Percentiles rank a stretch among this genome's conserved stretches.
Evolutionary conservation across 2,888 invertebrate genomes (phyloP).

Genomic region (Nemurella pictetii): DNA sequence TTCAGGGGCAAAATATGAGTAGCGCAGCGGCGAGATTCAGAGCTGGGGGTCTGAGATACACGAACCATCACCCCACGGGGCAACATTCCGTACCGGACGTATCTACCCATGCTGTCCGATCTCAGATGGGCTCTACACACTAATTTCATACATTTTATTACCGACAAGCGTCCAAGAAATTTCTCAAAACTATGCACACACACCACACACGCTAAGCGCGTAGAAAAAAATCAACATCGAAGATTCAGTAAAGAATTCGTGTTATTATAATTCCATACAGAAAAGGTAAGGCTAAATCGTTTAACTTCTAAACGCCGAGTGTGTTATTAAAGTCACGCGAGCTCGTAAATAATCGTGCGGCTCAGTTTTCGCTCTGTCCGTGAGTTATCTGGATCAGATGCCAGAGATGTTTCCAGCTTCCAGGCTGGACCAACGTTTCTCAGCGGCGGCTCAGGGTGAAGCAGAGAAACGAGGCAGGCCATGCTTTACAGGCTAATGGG

Average conservation of each 20-base stretch:
- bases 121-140: neutral
- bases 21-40: neutral
- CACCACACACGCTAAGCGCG: neutral
- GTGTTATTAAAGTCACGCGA: conserved; percentile 24
- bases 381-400: conserved; percentile 24
- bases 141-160: neutral
- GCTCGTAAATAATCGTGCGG: conserved; percentile 15
- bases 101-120: neutral
- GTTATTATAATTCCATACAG: neutral
- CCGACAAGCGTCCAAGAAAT: neutral
- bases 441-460: too few species aligned
- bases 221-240: neutral
- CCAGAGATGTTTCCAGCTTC: neutral
- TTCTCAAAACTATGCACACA: too few species aligned
- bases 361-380: neutral
- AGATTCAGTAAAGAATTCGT: neutral
- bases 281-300: conserved; percentile 8
- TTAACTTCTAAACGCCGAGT: neutral
- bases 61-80: neutral
- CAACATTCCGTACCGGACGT: neutral
- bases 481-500: too few species aligned
- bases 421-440: neutral
- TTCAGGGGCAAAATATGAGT: neutral
- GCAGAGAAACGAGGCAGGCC: too few species aligned
- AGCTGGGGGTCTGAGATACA: neutral